Percentiles rank a stretch among this genome's conserved stretches.
These are phyloP conservation scores for Himalopsyche tibetana DNA, from an alignment of 2,888 invertebrate species.

Conservation along the genomic window DNA sequence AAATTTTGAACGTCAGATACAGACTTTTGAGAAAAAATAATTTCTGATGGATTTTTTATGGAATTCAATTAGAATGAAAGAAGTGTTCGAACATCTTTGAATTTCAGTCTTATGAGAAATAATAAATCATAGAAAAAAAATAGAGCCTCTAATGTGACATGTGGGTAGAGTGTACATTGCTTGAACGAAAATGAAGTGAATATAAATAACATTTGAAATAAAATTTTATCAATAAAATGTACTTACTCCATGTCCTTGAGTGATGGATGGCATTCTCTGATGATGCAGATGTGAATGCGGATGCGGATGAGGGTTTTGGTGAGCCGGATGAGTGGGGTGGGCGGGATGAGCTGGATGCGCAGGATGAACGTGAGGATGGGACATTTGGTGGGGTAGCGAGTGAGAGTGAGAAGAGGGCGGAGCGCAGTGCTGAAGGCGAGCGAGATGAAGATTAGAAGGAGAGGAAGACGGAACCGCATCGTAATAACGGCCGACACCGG, in stretches of 20 bases:
- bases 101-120: too few relatives aligned
- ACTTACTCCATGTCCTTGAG: slow-evolving; percentile 55
- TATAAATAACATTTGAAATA: neutral
- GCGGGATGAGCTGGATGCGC: slow-evolving; percentile 52
- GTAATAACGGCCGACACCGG: neutral
- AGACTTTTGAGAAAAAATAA: too few relatives aligned
- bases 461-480: slow-evolving; percentile 24
- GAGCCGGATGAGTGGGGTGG: slow-evolving; percentile 50
- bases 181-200: too few relatives aligned
- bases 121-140: too few relatives aligned
- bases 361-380: slow-evolving; percentile 66
- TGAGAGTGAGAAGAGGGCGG: neutral
- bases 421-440: slow-evolving; percentile 10
- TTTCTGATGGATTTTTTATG: too few relatives aligned
- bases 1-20: too few relatives aligned
- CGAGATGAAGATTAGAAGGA: neutral
- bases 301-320: slow-evolving; percentile 47
- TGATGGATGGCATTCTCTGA: slow-evolving; percentile 47
- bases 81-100: too few relatives aligned
- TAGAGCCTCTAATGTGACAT: too few relatives aligned
- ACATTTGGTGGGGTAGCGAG: slow-evolving; percentile 69
- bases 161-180: too few relatives aligned
- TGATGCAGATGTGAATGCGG: slow-evolving; percentile 52
- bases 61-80: too few relatives aligned
- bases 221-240: neutral